Evolutionary conservation across 2,888 invertebrate species (phyloP), one percentile per base, ranked within the genome.

Genomic region (Ceramica pisi): DNA sequence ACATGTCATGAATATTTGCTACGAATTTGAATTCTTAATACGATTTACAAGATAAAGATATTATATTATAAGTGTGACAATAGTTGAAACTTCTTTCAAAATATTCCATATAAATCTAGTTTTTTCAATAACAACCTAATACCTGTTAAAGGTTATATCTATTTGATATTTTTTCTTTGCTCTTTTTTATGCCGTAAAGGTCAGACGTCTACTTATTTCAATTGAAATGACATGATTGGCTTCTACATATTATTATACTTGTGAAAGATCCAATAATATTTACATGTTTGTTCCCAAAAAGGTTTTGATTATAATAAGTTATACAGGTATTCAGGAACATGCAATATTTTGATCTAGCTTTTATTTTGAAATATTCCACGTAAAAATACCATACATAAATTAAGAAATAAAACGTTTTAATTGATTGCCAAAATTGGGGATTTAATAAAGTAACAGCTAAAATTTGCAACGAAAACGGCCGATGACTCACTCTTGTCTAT

Each of bases 191-290:
- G 10, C 12, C 23, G 68, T n/a, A 59, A 50, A 62, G 67, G 63
- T 60, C 57, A 70, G 50, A 60, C 26, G 26, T 55, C 31, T 41
- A 51, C 10, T 55, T 71, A 66, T 75, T 63, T 75, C 26, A 31
- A 61, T 50, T 57, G 38, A 61, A 57, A 71, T 65, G 0, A 51
- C 41, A 53, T 48, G 65, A 71, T 61, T 77, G 21, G 35, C 19
- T 48, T 51, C 23, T 62, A n/a, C n/a, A n/a, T n/a, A n/a, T n/a
- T n/a, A n/a, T n/a, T n/a, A 59, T 23, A 38, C 48, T 44, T 31
- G 19, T 41, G 12, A 63, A n/a, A 70, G 7, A 5, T 7, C 12
- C 26, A 44, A 44, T 69, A 50, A 38, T 14, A 59, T 69, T 35
- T 51, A 35, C 21, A 41, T 53, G 26, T 51, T 26, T 41, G 23